These are phyloP conservation scores for Pipistrellus kuhlii DNA, from an alignment of 2,797 vertebrate genomes.

Conservation along the genomic window DNA sequence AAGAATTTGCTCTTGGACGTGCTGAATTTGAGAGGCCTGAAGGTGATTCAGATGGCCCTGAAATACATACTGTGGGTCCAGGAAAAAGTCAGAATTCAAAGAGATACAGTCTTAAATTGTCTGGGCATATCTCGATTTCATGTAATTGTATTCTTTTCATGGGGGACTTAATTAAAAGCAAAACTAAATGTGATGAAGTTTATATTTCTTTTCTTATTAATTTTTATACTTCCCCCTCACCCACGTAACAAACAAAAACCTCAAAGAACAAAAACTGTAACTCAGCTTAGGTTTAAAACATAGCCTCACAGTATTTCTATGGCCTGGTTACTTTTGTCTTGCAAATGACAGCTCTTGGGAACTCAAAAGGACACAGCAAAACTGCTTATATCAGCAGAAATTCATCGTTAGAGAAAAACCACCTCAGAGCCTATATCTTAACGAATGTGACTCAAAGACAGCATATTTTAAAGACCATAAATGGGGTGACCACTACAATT, in stretches of 20 bases:
- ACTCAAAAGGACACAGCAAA: background rate
- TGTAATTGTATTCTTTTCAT: background rate
- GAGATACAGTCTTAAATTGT: background rate
- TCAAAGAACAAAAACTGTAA: background rate
- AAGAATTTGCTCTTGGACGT: background rate
- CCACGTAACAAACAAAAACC: background rate
- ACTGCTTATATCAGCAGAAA: background rate
- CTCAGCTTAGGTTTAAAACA: conserved; percentile 15
- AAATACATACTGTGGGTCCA: background rate
- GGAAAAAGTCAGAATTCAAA: conserved; percentile 31
- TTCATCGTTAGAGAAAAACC: conserved; percentile 10
- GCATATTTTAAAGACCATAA: background rate
- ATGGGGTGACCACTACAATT: background rate
- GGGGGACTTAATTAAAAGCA: background rate
- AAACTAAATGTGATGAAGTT: conserved; percentile 1
- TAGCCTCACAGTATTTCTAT: background rate
- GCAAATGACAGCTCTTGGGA: conserved; percentile 39
- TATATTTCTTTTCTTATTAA: background rate
- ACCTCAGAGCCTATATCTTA: background rate
- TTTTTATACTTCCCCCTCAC: background rate
- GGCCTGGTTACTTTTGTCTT: background rate
- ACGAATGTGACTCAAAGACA: conserved; percentile 1
- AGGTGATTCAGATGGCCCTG: background rate
- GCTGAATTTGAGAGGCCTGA: background rate
- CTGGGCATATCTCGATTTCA: background rate